A percentile compares a stretch with the other conserved stretches of the same genome.
Evolutionary conservation across 2,888 invertebrate genomes (phyloP).

Genomic region (Mesopsocus fuscifrons): DNA sequence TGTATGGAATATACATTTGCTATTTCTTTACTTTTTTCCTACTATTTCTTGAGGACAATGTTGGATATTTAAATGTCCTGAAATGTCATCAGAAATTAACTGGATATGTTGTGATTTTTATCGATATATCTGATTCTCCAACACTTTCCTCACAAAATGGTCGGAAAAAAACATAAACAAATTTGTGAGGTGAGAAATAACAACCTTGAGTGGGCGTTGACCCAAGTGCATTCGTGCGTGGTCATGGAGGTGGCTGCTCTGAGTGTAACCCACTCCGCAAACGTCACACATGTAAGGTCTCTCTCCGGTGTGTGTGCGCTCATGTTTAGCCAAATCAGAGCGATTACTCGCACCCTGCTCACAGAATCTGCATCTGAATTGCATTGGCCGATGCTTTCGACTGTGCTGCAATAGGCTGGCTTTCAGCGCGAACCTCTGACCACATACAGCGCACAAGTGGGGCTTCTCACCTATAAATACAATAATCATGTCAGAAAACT

Average conservation of each 20-base stretch:
- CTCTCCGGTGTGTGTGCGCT: conserved; percentile 15
- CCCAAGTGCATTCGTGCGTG: conserved; percentile 15
- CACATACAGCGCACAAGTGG: conserved; percentile 15
- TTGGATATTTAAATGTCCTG: too few species aligned
- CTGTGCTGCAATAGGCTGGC: conserved; percentile 14
- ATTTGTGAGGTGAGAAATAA: too few species aligned
- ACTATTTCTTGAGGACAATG: too few species aligned
- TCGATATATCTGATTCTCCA: too few species aligned
- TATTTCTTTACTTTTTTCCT: too few species aligned
- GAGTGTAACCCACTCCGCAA: conserved; percentile 15
- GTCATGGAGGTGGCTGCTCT: conserved; percentile 14
- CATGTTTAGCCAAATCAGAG: conserved; percentile 15
- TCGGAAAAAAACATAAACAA: too few species aligned
- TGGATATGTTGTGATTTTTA: too few species aligned
- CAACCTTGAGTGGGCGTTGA: conserved; percentile 13
- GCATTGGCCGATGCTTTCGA: conserved; percentile 13
- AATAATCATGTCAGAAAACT: too few species aligned
- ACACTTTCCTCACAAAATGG: too few species aligned
- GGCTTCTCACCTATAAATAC: too few species aligned
- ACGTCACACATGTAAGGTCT: conserved; percentile 15
- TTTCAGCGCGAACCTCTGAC: conserved; percentile 14
- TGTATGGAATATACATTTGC: too few species aligned
- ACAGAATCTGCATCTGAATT: conserved; percentile 14
- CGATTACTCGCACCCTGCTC: conserved; percentile 12
- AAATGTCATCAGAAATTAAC: too few species aligned